Base-by-base conservation (phyloP, 1,140 invertebrate genomes). In the Drosophila lacertosa region DNA sequence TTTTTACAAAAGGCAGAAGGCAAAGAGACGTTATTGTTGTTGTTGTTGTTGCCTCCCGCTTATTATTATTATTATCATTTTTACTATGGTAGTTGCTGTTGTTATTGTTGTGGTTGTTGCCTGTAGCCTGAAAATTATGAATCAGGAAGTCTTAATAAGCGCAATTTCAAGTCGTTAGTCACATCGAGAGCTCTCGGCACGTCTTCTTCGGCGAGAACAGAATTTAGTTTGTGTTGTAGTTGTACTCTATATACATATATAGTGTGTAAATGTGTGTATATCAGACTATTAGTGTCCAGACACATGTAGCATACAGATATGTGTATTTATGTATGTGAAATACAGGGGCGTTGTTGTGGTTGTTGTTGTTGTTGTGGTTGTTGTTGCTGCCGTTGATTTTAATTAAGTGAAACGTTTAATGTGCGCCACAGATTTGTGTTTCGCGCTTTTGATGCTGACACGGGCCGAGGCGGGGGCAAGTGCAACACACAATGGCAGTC, bases 121-220 rank as follows among this genome's bases (percentile, higher is more conserved):
- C 24, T 35, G 63, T n/a, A 51, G 53, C 66, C 72, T 72, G 76
- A 74, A 74, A 80, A 84, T 89, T 84, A 84, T 77, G 77, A 83
- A 89, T 89, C 84, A 89, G 84, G 84, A 89, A 89, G 84, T 89
- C 84, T 89, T 89, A 89, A 89, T 89, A 89, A 89, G 80, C 80
- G 79, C 84, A 89, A 89, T 89, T 89, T 89, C 67, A 83, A 77
- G 78, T 89, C 80, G 80, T 89, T 89, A 89, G 80, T 89, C 76
- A 77, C 67, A 76, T 67, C 78, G 69, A 74, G 69, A 62, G 55
- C 64, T 68, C 74, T 39, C 63, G 68, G 55, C 64, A 75, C 66
- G 60, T 80, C 71, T 80, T 76, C 29, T 80, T 76, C 29, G 32
- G 24, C 35, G 32, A 20, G 24, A 15, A 42, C 26, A 42, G 40